A percentile compares a stretch with the other conserved stretches of the same genome.
Conservation (phyloP, 2,888 invertebrate genomes). For the Bhutanitis thaidina region DNA sequence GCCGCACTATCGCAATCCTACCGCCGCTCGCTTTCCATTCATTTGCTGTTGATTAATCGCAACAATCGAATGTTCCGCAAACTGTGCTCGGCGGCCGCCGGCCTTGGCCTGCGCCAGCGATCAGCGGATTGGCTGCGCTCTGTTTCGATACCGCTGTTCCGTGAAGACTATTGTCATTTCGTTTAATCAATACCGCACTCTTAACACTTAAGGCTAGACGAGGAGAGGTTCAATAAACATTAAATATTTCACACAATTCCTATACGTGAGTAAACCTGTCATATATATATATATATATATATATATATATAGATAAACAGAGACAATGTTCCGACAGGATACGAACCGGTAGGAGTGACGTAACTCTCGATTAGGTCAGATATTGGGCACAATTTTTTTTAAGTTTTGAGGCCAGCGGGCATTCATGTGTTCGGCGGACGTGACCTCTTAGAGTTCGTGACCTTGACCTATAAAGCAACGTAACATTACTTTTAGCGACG, state of each 20-base stretch:
- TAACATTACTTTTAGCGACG: background rate
- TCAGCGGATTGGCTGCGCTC: background rate
- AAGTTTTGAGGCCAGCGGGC: background rate
- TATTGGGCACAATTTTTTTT: too few species aligned
- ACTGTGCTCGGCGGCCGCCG: slow-evolving; percentile 5
- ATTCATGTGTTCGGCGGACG: background rate
- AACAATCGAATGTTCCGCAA: slow-evolving; percentile 28
- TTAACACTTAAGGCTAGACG: too few species aligned
- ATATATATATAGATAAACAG: too few species aligned
- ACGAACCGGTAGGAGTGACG: too few species aligned
- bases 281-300: too few species aligned
- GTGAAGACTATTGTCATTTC: background rate
- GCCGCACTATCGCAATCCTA: slow-evolving; percentile 21
- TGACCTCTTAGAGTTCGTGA: background rate
- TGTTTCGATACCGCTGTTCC: background rate
- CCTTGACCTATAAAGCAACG: slow-evolving; percentile 1
- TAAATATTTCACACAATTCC: too few species aligned
- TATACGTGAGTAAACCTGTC: too few species aligned
- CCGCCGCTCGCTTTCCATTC: slow-evolving; percentile 26
- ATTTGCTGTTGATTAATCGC: slow-evolving; percentile 22
- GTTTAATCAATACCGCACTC: too few species aligned
- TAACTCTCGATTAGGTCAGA: too few species aligned
- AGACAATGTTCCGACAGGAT: too few species aligned
- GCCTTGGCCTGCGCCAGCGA: slow-evolving; percentile 28
- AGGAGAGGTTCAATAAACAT: too few species aligned